Evolutionary conservation across 2,888 invertebrate species (phyloP), one percentile per base, ranked within the genome.

Genomic region (Idaea aversata): DNA sequence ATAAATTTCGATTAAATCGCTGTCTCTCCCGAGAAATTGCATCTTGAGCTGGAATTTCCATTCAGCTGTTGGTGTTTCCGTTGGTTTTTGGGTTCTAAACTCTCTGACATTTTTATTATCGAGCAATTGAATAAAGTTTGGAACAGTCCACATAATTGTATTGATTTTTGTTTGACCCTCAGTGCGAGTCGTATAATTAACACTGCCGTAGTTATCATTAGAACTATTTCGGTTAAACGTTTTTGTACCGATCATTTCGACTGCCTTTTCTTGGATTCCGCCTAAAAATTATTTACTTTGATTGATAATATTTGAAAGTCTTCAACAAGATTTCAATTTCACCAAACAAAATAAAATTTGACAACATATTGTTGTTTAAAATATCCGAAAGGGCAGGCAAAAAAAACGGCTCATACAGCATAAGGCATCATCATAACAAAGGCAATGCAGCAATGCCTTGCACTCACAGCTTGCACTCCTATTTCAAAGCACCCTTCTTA

Each of bases 111-210:
- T 77, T 77, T 88, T 91, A 67, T 86, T 87, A 70, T 88, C 87
- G 47, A 93, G 73, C 5, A 91, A 69, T 61, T 78, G 76, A 15
- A 86, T 78, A 66, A 92, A 91, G 70, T 88, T 86, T 6, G 88
- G 86, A 65, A 92, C 81, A 1, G 86, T 88, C 92, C 92, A 93
- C 80, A 84, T 86, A 75, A 91, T 83, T 2, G 89, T 91, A 66
- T 88, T 85, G 69, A 91, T 88, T 76, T 85, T 89, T 5, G 88
- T 91, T 71, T 90, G 90, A 15, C 90, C 91, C 72, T 91, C 91
- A 1, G 85, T 88, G 34, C 89, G 87, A 16, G 86, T 84, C n/a
- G 87, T 85, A 65, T 86, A 88, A 76, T 86, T 87, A 63, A 88
- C 75, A 65, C 75, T 82, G 7, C 59, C 59, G 59, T 2, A 58